These are phyloP conservation scores for Drymonia ruficornis DNA, from an alignment of 2,888 invertebrate genomes.

Conservation along the genomic window DNA sequence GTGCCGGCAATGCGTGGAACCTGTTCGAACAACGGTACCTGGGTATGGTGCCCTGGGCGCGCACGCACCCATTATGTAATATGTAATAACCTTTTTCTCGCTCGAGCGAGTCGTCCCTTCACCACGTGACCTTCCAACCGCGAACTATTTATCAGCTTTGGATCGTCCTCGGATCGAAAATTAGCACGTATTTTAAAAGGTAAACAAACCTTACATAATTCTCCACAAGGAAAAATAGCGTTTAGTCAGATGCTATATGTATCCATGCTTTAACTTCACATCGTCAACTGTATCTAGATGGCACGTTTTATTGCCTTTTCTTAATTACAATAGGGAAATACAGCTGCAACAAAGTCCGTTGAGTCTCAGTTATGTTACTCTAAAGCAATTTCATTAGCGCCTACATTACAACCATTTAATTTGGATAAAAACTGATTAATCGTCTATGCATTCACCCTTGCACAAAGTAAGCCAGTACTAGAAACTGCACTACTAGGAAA, in stretches of 20 bases:
- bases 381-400: conserved; percentile 5
- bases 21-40: conserved; percentile 81
- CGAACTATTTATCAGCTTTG: conserved; percentile 26
- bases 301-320: neutral
- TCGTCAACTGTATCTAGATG: neutral
- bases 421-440: conserved; percentile 9
- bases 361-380: neutral
- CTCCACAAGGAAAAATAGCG: too few species aligned
- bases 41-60: conserved; percentile 64
- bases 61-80: conserved; percentile 82
- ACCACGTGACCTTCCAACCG: conserved; percentile 38
- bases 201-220: neutral
- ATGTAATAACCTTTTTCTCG: conserved; percentile 79
- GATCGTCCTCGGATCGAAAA: neutral
- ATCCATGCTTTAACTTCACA: too few species aligned
- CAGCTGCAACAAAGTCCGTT: neutral
- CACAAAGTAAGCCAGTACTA: conserved; percentile 30
- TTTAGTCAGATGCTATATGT: too few species aligned
- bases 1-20: conserved; percentile 62
- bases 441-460: conserved; percentile 16
- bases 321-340: neutral
- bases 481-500: conserved; percentile 18
- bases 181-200: neutral
- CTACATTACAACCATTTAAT: conserved; percentile 6
- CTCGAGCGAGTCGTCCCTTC: conserved; percentile 54